These are phyloP conservation scores for Oryzias javanicus DNA, from an alignment of 2,113 vertebrate species.

Conservation along the genomic window DNA sequence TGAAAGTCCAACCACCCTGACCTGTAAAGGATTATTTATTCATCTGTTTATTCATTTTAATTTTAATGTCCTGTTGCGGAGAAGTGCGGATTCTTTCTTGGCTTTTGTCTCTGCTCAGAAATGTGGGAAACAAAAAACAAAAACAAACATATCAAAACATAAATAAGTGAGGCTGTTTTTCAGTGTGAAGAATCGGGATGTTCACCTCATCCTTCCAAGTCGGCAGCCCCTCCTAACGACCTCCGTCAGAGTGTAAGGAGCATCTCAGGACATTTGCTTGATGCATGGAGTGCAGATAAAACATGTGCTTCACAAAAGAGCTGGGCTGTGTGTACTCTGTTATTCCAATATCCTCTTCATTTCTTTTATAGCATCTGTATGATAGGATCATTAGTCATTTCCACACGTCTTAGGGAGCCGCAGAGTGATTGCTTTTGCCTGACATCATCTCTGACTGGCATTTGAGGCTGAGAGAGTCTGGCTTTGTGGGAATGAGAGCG, in stretches of 20 bases:
- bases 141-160: background rate
- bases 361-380: conserved; percentile 37
- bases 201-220: conserved; percentile 15
- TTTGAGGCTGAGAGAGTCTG: conserved; percentile 43
- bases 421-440: conserved; percentile 55
- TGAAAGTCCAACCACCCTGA: too few relatives aligned
- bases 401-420: conserved; percentile 36
- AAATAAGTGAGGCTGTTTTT: background rate
- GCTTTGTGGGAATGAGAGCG: conserved; percentile 42
- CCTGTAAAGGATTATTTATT: too few relatives aligned
- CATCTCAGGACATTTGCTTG: conserved; percentile 57
- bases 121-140: background rate
- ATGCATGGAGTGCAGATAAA: conserved; percentile 48
- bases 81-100: background rate
- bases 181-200: conserved; percentile 27
- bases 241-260: conserved; percentile 22
- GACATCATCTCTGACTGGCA: conserved; percentile 48
- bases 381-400: conserved; percentile 64
- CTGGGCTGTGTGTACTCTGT: conserved; percentile 51
- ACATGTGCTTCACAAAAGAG: conserved; percentile 45
- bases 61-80: too few relatives aligned
- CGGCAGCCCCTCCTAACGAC: conserved; percentile 1
- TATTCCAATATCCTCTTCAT: conserved; percentile 60
- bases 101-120: background rate
- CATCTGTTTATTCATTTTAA: too few relatives aligned